Conservation (phyloP, 2,113 vertebrate genomes). For the Sterna hirundo region DNA sequence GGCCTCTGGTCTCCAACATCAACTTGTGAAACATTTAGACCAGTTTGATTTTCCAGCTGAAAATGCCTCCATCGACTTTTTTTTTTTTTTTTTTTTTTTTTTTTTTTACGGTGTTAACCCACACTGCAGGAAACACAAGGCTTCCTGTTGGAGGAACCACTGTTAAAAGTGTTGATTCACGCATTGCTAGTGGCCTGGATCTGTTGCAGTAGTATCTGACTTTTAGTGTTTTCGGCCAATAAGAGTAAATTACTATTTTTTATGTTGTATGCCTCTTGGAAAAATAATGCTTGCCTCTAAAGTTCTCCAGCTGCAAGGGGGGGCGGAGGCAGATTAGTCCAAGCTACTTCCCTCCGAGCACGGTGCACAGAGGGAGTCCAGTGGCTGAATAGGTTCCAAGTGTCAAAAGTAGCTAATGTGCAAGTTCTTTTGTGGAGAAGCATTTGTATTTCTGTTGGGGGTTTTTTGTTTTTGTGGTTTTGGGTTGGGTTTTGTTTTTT, state of each 20-base stretch:
- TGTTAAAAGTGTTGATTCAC: neutral
- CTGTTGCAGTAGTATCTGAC: neutral
- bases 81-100: neutral
- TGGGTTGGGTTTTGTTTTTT: neutral
- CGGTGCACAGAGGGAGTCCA: neutral
- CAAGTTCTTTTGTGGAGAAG: neutral
- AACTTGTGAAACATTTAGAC: neutral
- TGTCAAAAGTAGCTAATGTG: neutral
- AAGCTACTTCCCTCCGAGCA: neutral
- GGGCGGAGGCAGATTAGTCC: neutral
- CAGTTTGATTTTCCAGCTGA: neutral
- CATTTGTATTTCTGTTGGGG: neutral
- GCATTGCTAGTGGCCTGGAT: neutral
- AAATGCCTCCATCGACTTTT: neutral
- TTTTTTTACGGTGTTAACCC: neutral
- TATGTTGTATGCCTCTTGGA: neutral
- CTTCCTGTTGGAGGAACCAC: neutral
- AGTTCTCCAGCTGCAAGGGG: neutral
- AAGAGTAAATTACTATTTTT: neutral
- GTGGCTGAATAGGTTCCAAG: neutral
- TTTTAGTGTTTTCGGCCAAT: neutral
- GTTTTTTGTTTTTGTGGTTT: neutral
- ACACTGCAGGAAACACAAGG: neutral
- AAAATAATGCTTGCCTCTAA: neutral
- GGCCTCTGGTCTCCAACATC: neutral